phyloP scores from a whole-genome alignment of 2,888 invertebrate genomes.

The Caenorhabditis wallacei region DNA sequence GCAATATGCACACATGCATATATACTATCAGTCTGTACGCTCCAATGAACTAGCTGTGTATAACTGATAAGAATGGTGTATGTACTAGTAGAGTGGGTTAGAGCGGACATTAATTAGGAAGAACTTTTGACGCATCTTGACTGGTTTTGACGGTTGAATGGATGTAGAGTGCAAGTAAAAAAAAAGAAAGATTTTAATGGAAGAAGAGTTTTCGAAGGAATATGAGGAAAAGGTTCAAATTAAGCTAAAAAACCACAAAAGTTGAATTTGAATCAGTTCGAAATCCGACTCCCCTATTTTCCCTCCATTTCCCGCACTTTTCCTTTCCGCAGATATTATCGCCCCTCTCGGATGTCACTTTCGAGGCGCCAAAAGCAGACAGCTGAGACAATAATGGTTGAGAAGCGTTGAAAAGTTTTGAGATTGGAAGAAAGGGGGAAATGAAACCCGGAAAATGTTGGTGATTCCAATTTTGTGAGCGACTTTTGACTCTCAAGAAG shows the following conservation, averaged over 20 bases:
- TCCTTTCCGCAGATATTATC: slow-evolving; percentile 38
- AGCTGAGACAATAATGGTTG: slow-evolving; percentile 59
- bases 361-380: slow-evolving; percentile 56
- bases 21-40: slow-evolving; percentile 38
- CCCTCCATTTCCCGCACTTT: slow-evolving; percentile 21
- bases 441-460: slow-evolving; percentile 3
- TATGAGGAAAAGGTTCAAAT: neutral
- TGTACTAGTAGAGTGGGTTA: neutral
- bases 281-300: slow-evolving; percentile 3
- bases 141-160: slow-evolving; percentile 42
- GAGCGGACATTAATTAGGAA: slow-evolving; percentile 14
- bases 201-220: neutral
- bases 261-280: slow-evolving; percentile 21
- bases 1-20: slow-evolving; percentile 9
- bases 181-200: neutral
- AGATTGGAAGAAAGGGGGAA: neutral
- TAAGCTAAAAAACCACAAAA: slow-evolving; percentile 2
- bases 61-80: slow-evolving; percentile 31
- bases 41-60: slow-evolving; percentile 43
- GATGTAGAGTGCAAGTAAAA: neutral
- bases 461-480: slow-evolving; percentile 35
- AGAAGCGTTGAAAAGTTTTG: slow-evolving; percentile 34
- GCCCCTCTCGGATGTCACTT: slow-evolving; percentile 57
- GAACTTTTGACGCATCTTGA: slow-evolving; percentile 15
- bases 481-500: neutral